These are phyloP conservation scores for Phalacrocorax carbo DNA, from an alignment of 2,113 vertebrate species.

Conservation along the genomic window DNA sequence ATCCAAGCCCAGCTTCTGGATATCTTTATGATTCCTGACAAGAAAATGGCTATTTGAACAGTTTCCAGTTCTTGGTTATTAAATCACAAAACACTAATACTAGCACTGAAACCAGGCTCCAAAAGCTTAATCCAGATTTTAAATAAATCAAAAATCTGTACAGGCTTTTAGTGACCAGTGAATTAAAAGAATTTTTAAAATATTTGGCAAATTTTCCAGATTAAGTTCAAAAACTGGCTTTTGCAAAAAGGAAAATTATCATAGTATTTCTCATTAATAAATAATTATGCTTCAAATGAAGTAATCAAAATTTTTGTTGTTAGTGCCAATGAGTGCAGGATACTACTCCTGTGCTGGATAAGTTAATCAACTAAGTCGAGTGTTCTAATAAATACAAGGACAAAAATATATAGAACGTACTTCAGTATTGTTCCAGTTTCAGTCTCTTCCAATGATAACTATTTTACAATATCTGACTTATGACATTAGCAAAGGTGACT, in stretches of 20 bases:
- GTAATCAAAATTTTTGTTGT: neutral
- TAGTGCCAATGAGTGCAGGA: neutral
- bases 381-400: fast-evolving
- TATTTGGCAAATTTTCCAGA: neutral
- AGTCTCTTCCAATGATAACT: neutral
- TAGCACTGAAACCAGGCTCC: neutral
- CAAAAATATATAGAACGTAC: neutral
- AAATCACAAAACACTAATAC: neutral
- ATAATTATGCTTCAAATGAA: neutral
- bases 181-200: neutral
- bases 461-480: neutral
- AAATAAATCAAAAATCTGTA: neutral
- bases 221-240: neutral
- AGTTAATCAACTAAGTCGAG: neutral
- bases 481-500: neutral
- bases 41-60: neutral
- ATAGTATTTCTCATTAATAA: neutral
- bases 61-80: neutral
- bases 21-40: neutral
- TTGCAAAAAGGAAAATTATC: neutral
- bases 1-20: neutral
- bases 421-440: neutral
- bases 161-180: neutral
- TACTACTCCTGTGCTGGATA: neutral
- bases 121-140: neutral